These are phyloP conservation scores for Dendrolimus houi DNA, from an alignment of 2,888 invertebrate genomes.

Conservation along the genomic window DNA sequence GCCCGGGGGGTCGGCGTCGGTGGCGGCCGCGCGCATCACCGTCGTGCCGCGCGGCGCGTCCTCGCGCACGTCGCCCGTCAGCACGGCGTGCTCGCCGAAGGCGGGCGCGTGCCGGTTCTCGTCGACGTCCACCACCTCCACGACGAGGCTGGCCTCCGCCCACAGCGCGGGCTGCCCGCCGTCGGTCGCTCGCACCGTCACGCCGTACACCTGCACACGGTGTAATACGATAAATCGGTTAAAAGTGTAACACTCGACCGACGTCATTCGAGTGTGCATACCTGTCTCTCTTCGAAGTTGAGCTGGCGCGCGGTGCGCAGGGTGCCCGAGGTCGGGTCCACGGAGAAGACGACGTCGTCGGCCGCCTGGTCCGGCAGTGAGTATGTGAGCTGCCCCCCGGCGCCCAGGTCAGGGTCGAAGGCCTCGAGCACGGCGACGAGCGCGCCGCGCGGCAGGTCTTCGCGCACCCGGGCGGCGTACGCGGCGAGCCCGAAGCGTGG, in stretches of 20 bases:
- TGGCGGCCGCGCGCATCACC: slow-evolving; percentile 86
- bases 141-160: slow-evolving; percentile 86
- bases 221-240: neutral
- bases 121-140: slow-evolving; percentile 95
- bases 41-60: slow-evolving; percentile 86
- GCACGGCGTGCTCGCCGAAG: slow-evolving; percentile 86
- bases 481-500: slow-evolving; percentile 87
- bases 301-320: slow-evolving; percentile 85
- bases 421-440: slow-evolving; percentile 89
- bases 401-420: slow-evolving; percentile 90
- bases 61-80: slow-evolving; percentile 85
- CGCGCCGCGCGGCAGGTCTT: slow-evolving; percentile 92
- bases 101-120: slow-evolving; percentile 91
- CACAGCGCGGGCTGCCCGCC: slow-evolving; percentile 88
- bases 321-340: slow-evolving; percentile 91
- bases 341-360: slow-evolving; percentile 83
- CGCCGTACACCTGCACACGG: slow-evolving; percentile 81
- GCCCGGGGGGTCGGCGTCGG: slow-evolving; percentile 87
- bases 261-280: slow-evolving; percentile 11
- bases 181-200: slow-evolving; percentile 91
- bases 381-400: slow-evolving; percentile 88
- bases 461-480: slow-evolving; percentile 89
- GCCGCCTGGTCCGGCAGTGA: slow-evolving; percentile 82
- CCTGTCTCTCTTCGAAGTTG: slow-evolving; percentile 92
- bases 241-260: neutral